Base-by-base conservation (phyloP, 2,888 invertebrate genomes). In the Cheilosia variabilis region DNA sequence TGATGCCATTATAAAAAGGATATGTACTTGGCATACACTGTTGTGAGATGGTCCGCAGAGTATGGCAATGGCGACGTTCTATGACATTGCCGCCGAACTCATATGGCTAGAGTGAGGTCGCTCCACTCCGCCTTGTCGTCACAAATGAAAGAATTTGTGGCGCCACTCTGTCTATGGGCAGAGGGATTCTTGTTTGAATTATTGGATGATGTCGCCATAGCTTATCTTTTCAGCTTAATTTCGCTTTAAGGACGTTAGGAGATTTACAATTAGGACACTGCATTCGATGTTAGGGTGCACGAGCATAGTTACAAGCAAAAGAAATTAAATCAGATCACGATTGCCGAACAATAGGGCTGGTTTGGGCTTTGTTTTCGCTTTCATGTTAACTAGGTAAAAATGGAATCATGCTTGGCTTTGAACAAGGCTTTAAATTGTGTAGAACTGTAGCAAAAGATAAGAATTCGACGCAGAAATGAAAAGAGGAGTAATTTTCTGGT, bases 31-130 rank as follows among this genome's bases (percentile, higher is more conserved):
- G 72, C 60, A 82, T 50, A 71, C 65, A 78, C 41, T 82, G 65
- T 77, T 82, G 66, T 66, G 60, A 72, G 72, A 60, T 78, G 65
- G 82, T 72, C 72, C 77, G 71, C 66, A 71, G 47, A 77, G 66
- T 82, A 66, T 75, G 62, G 34, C 37, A 37, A 53, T 75, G 62
- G 34, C 37, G 52, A 60, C 60, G 45, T 22, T 62, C 60, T 66
- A 72, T 71, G 76, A 71, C 77, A 78, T 65, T 50, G 63, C 73
- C 73, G 52, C 37, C 60, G 62, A 69, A 57, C 68, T 66, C 62
- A 37, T 62, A 47, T 63, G 52, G 57, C 50, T 75, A 55, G 62
- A 62, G 62, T 65, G 57, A 45, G 63, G 63, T 69, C 31, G 53
- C 63, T 45, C 60, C 60, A 68, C 55, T 72, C 55, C 50, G 45